phyloP scores from a whole-genome alignment of 2,888 invertebrate genomes.

The Cosmia trapezina region DNA sequence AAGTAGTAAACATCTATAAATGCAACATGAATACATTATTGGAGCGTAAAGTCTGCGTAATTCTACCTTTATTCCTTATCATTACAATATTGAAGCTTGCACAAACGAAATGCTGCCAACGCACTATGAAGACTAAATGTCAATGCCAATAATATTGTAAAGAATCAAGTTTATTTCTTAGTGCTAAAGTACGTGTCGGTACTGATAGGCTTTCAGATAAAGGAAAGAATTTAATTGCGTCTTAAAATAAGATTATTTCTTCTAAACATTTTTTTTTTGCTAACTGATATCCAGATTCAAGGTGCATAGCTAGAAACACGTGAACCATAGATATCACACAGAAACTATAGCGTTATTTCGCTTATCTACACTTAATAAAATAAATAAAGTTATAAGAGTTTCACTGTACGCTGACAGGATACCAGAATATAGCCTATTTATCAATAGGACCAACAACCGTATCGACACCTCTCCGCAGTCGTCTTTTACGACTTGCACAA shows the following conservation, averaged over 20 bases:
- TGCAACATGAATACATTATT: slow-evolving; percentile 28
- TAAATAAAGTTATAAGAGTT: slow-evolving; percentile 4
- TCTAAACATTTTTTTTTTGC: too few species aligned
- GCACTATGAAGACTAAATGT: slow-evolving; percentile 44
- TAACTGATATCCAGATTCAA: neutral
- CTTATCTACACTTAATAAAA: slow-evolving; percentile 19
- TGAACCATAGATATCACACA: neutral
- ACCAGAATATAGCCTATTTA: slow-evolving; percentile 26
- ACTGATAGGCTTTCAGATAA: slow-evolving; percentile 11
- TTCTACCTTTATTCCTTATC: slow-evolving; percentile 23
- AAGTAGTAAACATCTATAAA: slow-evolving; percentile 19
- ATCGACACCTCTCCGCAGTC: slow-evolving; percentile 37
- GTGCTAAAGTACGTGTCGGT: neutral
- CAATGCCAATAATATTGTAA: slow-evolving; percentile 52
- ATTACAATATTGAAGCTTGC: slow-evolving; percentile 36
- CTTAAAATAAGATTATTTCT: slow-evolving; percentile 1
- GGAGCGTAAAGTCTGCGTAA: neutral
- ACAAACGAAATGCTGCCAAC: slow-evolving; percentile 36
- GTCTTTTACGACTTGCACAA: slow-evolving; percentile 53
- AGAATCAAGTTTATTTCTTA: slow-evolving; percentile 45
- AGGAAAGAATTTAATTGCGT: neutral
- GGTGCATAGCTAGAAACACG: neutral
- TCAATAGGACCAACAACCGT: slow-evolving; percentile 31
- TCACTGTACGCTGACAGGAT: neutral
- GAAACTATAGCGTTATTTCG: neutral